Evolutionary conservation across 2,113 vertebrate species (phyloP).

Genomic region (Tachycineta bicolor): DNA sequence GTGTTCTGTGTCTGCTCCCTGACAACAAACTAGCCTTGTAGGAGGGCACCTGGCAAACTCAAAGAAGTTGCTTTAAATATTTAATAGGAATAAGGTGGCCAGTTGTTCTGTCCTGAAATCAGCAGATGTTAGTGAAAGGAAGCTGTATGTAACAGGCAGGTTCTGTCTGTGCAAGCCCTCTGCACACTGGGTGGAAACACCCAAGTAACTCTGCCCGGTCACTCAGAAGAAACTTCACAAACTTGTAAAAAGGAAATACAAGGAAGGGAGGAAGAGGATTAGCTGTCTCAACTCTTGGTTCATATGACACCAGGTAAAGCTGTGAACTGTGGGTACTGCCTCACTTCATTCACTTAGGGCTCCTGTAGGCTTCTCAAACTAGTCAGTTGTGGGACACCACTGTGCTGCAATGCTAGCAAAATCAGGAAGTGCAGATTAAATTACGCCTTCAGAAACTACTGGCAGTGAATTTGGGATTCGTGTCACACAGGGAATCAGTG

Average conservation of each 20-base stretch:
- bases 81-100: background rate
- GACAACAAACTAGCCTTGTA: conserved; percentile 10
- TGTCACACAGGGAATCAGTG: background rate
- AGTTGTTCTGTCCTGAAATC: background rate
- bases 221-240: background rate
- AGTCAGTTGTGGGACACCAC: background rate
- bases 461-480: background rate
- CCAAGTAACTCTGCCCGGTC: background rate
- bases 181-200: background rate
- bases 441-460: background rate
- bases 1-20: background rate
- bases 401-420: background rate
- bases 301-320: background rate
- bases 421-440: background rate
- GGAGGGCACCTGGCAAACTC: conserved; percentile 3
- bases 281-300: background rate
- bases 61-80: conserved; percentile 24
- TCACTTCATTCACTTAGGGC: background rate
- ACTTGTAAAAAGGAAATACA: background rate
- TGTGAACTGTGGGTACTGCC: background rate
- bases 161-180: background rate
- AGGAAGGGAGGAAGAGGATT: background rate
- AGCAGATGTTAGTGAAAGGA: background rate
- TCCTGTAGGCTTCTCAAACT: background rate
- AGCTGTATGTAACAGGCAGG: background rate